Percentiles rank a stretch among this genome's conserved stretches.
phyloP scores from a whole-genome alignment of 2,888 invertebrate genomes.

The Dryomyza anilis region DNA sequence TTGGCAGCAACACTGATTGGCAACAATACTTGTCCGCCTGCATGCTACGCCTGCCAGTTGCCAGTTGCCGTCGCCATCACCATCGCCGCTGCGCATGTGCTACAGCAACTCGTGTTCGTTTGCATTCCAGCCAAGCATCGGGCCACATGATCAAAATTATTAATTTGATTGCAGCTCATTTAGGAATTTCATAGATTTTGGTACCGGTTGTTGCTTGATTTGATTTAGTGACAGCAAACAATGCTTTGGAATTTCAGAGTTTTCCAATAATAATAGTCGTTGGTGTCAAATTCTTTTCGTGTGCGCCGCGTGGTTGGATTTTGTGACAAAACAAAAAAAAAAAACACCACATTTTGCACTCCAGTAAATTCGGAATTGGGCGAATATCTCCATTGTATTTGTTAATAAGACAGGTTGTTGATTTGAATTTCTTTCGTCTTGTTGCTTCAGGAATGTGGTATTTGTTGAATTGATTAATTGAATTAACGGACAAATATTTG shows the following conservation, averaged over 20 bases:
- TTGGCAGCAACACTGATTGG: not conserved
- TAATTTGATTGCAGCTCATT: slow-evolving; percentile 19
- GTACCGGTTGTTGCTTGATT: slow-evolving; percentile 4
- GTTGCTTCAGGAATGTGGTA: no score
- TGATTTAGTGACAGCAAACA: slow-evolving; percentile 23
- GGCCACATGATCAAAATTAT: slow-evolving; percentile 17
- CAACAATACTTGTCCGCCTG: slow-evolving; percentile 9
- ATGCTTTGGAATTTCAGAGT: slow-evolving; percentile 17
- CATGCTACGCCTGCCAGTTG: not conserved
- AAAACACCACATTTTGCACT: no score
- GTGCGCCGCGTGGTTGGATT: no score
- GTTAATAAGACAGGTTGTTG: no score
- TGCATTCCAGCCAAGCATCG: slow-evolving; percentile 13
- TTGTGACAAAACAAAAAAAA: no score
- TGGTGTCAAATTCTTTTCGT: no score
- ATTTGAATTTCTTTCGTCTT: no score
- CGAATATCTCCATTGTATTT: no score
- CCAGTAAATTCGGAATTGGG: no score
- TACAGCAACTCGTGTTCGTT: not conserved
- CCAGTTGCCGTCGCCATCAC: not conserved
- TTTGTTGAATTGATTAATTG: no score
- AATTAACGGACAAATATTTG: no score
- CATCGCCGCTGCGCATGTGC: not conserved
- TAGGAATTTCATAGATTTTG: slow-evolving; percentile 5
- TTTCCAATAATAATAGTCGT: no score